Evolutionary conservation across 2,797 vertebrate species (phyloP).

Genomic region (Myotis findleyi): DNA sequence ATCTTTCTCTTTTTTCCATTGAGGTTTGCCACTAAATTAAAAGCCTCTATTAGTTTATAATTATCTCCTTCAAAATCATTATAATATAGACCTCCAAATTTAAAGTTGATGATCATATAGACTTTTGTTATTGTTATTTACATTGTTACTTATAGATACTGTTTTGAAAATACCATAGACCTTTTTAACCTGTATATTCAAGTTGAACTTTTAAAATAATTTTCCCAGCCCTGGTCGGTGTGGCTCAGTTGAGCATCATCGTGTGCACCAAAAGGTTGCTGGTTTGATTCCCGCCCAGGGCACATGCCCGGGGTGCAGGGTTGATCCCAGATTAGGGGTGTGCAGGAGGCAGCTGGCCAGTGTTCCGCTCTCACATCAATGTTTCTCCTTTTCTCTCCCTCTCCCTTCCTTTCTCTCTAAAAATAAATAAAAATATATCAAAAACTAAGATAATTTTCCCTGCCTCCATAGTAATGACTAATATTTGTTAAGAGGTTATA

Average conservation of each 20-base stretch:
- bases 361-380: no score
- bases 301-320: no score
- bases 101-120: background rate
- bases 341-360: no score
- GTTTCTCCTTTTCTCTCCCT: no score
- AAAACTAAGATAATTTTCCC: background rate
- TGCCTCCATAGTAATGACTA: background rate
- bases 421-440: no score
- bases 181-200: background rate
- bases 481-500: background rate
- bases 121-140: constrained; percentile 62
- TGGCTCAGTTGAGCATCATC: no score
- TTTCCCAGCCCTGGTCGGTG: background rate
- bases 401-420: no score
- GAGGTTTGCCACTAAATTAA: constrained; percentile 5
- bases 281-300: no score
- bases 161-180: background rate
- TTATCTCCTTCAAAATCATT: background rate
- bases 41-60: background rate
- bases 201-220: background rate
- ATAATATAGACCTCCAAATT: background rate
- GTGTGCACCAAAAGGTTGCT: no score
- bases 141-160: background rate
- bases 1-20: background rate
- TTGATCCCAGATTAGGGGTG: no score